Conservation (phyloP, 1,140 invertebrate species). For the Aphelenchoides avenae region DNA sequence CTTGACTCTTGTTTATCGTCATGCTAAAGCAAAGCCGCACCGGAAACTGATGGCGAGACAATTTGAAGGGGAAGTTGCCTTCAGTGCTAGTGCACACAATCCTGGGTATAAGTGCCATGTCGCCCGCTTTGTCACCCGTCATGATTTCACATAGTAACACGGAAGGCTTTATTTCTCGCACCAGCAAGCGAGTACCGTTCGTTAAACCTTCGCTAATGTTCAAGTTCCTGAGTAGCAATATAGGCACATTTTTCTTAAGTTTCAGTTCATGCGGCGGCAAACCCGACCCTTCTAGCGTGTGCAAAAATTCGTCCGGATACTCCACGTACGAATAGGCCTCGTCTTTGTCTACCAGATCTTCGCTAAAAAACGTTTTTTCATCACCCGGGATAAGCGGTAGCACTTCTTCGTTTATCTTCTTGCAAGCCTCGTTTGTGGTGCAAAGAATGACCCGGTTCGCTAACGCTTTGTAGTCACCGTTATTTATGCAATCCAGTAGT, state of each 20-base stretch:
- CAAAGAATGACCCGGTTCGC: conserved; percentile 25
- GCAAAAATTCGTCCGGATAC: conserved; percentile 35
- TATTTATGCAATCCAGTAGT: conserved; percentile 14
- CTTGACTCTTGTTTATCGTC: too few relatives aligned
- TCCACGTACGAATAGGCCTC: not conserved
- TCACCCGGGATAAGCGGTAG: conserved; percentile 24
- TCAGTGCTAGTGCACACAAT: too few relatives aligned
- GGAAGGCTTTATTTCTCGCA: conserved; percentile 18
- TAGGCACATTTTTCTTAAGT: conserved; percentile 23
- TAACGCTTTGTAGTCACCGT: conserved; percentile 13
- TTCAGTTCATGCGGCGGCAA: conserved; percentile 15
- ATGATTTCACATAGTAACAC: conserved; percentile 27
- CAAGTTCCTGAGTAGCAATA: conserved; percentile 34
- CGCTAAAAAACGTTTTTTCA: conserved; percentile 14
- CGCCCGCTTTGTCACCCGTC: conserved; percentile 18
- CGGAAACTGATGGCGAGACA: too few relatives aligned
- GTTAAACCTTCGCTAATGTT: conserved; percentile 28
- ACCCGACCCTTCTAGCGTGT: conserved; percentile 11
- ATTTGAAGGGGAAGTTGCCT: too few relatives aligned
- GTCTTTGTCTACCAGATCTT: conserved; percentile 22
- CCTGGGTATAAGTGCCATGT: too few relatives aligned
- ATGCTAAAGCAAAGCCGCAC: too few relatives aligned
- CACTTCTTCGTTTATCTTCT: conserved; percentile 29
- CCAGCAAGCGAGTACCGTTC: conserved; percentile 28
- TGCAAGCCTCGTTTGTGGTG: conserved; percentile 23